Base-by-base conservation (phyloP, 1,140 invertebrate genomes). In the Diorhabda sublineata region DNA sequence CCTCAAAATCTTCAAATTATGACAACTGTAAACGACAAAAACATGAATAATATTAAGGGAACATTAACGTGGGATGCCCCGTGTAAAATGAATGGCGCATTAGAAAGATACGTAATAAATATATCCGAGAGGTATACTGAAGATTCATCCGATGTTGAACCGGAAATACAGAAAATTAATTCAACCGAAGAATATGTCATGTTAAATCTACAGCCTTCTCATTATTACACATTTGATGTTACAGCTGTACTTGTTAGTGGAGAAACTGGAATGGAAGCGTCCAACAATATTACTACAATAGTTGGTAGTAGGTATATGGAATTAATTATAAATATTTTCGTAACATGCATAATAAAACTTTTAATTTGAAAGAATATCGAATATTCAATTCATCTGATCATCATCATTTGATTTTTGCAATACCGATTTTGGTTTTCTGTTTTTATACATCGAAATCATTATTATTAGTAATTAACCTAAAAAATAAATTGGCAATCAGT, bases 51-150 rank as follows among this genome's bases (percentile, higher is more conserved):
- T 4, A 3, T 52, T 52, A 52, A 42, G 41, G 26, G 9, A 11
- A 5, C n/a, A 61, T 26, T 26, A 26, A 58, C 66, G 3, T 71
- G 69, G 69, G 45, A 64, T 11, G 47, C 58, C 58, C 72, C 72
- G 2, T 73, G 72, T 43, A 66, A 73, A 5, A 73, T 69, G 4
- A 73, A 73, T 47, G 72, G 72, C 41, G 52, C 47, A 41, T 59
- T 70, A 7, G 57, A 42, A 6, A 44, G 61, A 6, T 68, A 67
- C 42, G 42, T 42, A 26, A 52, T 68, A 44, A 57, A 71, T 7
- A 5, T 70, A 4, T 1, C 3, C 43, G 69, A 63, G n/a, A 41
- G 3, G 9, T 70, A 66, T 42, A 64, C 11, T 8, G 42, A 69
- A 42, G 44, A 64, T 3, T n/a, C 43, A 60, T 26, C 26, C 26